phyloP scores from a whole-genome alignment of 2,113 vertebrate genomes.

The cattle (Bos taurus) region DNA sequence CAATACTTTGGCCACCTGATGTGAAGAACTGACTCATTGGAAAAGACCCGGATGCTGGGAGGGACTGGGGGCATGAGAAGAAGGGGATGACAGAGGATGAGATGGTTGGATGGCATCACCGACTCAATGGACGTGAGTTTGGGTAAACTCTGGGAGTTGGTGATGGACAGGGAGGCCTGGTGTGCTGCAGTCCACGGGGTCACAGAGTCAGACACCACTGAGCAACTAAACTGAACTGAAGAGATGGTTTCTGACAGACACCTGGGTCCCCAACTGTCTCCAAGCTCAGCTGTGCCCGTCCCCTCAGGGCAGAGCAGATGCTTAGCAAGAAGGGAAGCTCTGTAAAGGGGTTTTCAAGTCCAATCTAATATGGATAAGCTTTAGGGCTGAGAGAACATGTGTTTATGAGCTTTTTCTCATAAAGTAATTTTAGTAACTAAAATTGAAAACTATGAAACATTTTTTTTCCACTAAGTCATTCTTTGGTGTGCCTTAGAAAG shows the following conservation, averaged over 20 bases:
- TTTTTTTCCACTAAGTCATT: background rate
- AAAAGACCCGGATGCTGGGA: background rate
- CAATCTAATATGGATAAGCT: background rate
- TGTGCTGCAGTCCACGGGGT: background rate
- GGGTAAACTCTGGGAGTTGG: background rate
- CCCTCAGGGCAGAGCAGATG: background rate
- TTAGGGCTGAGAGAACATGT: background rate
- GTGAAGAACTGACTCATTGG: background rate
- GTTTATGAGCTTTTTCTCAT: background rate
- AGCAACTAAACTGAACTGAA: background rate
- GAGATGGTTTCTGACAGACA: background rate
- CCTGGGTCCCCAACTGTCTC: background rate
- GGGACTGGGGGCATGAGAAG: background rate
- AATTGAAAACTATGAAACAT: background rate
- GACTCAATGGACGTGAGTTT: background rate
- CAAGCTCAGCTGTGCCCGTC: background rate
- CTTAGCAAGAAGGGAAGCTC: slow-evolving; percentile 2
- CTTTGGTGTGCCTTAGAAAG: background rate
- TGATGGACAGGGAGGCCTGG: background rate
- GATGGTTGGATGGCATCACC: background rate
- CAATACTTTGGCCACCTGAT: background rate
- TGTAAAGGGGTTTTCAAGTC: background rate
- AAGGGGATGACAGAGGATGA: background rate
- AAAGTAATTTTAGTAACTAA: background rate
- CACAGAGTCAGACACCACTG: background rate